phyloP scores from a whole-genome alignment of 2,797 vertebrate species.

The Limosa lapponica region DNA sequence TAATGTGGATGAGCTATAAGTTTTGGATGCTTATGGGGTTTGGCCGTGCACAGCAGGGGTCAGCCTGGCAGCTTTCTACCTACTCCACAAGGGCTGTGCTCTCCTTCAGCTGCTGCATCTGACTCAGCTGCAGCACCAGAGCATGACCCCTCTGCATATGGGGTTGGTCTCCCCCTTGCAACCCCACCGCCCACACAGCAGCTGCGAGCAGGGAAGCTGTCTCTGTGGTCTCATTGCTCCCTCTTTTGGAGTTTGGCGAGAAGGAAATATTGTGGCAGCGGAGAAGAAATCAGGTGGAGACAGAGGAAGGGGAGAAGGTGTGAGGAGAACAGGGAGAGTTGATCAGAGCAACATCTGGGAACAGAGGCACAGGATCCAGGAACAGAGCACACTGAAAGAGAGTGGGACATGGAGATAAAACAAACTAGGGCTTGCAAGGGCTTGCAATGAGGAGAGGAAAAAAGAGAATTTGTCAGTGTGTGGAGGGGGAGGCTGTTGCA shows the following conservation, averaged over 20 bases:
- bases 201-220: background rate
- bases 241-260: background rate
- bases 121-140: background rate
- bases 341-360: background rate
- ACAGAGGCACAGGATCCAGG: background rate
- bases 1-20: background rate
- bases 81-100: background rate
- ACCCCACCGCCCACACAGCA: background rate
- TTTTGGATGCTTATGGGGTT: background rate
- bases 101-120: background rate
- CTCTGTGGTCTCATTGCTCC: background rate
- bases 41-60: background rate
- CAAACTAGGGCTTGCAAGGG: background rate
- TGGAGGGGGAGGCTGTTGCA: background rate
- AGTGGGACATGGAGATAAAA: background rate
- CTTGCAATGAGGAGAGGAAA: background rate
- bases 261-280: background rate
- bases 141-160: too few relatives aligned
- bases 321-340: background rate
- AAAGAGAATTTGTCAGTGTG: background rate
- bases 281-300: background rate
- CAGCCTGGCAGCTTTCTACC: background rate
- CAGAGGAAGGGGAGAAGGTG: background rate
- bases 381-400: background rate
- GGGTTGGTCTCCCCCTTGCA: background rate